Base-by-base conservation (phyloP, 1,140 invertebrate species). In the Tetragnatha versicolor region DNA sequence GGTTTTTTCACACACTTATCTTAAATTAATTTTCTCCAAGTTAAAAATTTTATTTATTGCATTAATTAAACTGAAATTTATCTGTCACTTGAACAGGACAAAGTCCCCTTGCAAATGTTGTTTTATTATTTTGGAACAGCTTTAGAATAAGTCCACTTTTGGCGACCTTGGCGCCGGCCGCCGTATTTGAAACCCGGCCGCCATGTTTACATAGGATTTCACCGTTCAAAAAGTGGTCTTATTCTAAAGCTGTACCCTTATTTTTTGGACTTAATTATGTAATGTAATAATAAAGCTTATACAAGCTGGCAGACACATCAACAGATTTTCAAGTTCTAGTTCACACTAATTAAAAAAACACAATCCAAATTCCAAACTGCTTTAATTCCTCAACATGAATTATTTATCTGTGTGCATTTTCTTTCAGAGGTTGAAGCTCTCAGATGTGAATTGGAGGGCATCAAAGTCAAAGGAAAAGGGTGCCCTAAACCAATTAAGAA, bases 401-500 rank as follows among this genome's bases (percentile, higher is more conserved):
- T 93, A 69, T 92, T 92, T 79, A 53, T 72, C 77, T 58, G 55
- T 79, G 47, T 47, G 45, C 39, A 47, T 70, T 80, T 78, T 27
- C 17, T 69, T 76, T 17, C 83, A 85, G 89, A 90, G 82, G 88
- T 89, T 5, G 87, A 88, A 49, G 84, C 81, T 3, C 84, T 84
- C 42, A 85, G 89, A 60, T 70, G 81, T 70, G 88, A 90, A 81
- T 61, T 90, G 82, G 91, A 91, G 81, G 88, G 87, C 9, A 91
- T 92, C 55, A 88, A 88, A 82, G 88, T 91, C n/a, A 84, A 86
- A 84, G 91, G 92, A 20, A 91, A 91, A 84, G 93, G 93, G 17
- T 97, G 94, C 84, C 97, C 97, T 0, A 97, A 95, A 84, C 97
- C 97, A 0, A 95, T 99, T 17, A 95, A 92, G 87, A 93, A 92